A percentile compares a stretch with the other conserved stretches of the same genome.
phyloP scores from a whole-genome alignment of 2,797 vertebrate species.

The Phataginus tricuspis region DNA sequence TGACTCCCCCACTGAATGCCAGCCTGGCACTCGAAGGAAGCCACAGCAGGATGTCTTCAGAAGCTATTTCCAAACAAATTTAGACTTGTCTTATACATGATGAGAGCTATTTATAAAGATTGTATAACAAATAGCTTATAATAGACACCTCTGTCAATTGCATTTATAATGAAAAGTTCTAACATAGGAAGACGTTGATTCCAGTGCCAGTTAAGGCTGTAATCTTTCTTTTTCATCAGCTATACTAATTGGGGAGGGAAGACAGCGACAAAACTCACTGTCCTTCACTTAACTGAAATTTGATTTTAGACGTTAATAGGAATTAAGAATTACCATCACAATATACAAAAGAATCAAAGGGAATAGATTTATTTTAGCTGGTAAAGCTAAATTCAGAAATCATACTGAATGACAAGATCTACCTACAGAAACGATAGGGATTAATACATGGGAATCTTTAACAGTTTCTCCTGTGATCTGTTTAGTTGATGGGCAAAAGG shows the following conservation, averaged over 20 bases:
- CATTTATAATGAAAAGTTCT: conserved; percentile 62
- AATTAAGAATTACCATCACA: conserved; percentile 24
- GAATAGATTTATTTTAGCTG: not conserved
- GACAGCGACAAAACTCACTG: not conserved
- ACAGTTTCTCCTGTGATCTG: not conserved
- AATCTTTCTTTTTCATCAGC: not conserved
- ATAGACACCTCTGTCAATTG: conserved; percentile 65
- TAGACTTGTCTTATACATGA: conserved; percentile 65
- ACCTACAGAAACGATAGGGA: not conserved
- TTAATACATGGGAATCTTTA: not conserved
- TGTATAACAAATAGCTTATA: conserved; percentile 76
- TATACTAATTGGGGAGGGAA: not conserved
- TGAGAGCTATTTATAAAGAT: conserved; percentile 72
- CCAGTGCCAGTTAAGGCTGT: not conserved
- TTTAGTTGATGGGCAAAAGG: not conserved
- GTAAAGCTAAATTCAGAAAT: not conserved
- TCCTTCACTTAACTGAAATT: not conserved
- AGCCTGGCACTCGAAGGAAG: conserved; percentile 29
- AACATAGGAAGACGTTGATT: not conserved
- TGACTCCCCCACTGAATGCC: conserved; percentile 61
- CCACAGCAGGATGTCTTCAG: conserved; percentile 67
- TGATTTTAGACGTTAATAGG: not conserved
- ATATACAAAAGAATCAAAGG: not conserved
- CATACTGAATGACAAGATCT: not conserved
- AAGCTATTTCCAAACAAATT: conserved; percentile 73